These are phyloP conservation scores for Ooceraea biroi DNA, from an alignment of 1,140 invertebrate species.

Conservation along the genomic window DNA sequence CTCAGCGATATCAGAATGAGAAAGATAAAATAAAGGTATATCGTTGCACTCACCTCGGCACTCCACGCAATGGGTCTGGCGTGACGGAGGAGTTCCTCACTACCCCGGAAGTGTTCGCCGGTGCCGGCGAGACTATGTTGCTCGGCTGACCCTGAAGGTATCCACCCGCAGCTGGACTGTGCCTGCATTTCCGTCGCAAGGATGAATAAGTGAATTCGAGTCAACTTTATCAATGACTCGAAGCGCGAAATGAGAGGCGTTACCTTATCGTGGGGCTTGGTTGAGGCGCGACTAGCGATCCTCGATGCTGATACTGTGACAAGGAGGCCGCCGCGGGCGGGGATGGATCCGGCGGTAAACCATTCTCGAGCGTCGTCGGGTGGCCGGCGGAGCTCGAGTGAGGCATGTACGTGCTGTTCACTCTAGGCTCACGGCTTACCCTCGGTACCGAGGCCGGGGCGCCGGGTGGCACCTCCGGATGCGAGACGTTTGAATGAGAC, in stretches of 20 bases:
- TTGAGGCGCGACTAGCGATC: constrained; percentile 83
- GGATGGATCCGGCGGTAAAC: constrained; percentile 85
- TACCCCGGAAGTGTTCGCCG: constrained; percentile 82
- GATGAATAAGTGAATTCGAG: constrained; percentile 27
- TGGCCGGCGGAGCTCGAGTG: constrained; percentile 82
- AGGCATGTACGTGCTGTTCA: constrained; percentile 83
- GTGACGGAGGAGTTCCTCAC: constrained; percentile 85
- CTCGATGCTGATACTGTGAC: constrained; percentile 84
- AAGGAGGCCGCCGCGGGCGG: constrained; percentile 81
- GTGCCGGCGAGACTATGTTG: constrained; percentile 83
- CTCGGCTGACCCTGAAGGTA: constrained; percentile 84
- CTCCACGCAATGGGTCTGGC: constrained; percentile 83
- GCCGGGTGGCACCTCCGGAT: constrained; percentile 79
- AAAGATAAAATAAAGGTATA: neutral
- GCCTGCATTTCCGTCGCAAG: constrained; percentile 70
- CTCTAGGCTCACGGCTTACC: constrained; percentile 80
- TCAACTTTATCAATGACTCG: neutral
- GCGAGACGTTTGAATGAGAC: constrained; percentile 82
- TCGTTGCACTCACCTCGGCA: constrained; percentile 79
- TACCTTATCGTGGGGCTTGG: constrained; percentile 87
- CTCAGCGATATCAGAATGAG: neutral
- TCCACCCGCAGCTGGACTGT: constrained; percentile 81
- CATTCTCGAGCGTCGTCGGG: constrained; percentile 85
- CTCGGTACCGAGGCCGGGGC: constrained; percentile 78
- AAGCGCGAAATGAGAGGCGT: constrained; percentile 27